Base-by-base conservation (phyloP, 2,113 vertebrate species). In the Urocitellus parryii region DNA sequence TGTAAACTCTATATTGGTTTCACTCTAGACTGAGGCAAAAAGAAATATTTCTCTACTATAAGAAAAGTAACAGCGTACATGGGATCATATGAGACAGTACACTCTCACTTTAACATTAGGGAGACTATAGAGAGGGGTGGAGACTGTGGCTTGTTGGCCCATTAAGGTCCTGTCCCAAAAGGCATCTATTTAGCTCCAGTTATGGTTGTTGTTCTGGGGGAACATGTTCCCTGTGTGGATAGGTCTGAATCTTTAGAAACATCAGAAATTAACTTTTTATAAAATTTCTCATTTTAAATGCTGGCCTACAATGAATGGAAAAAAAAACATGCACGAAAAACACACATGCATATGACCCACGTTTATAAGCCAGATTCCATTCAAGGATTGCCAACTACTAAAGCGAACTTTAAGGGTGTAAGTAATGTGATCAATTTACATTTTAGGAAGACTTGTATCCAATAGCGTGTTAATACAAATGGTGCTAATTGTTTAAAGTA, bases 231-330 rank as follows among this genome's bases (percentile, higher is more conserved):
- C 16, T 29, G 39, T 25, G 25, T 61, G 37, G n/a, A 34, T 17
- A 83, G 37, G 8, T 45, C 16, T 53, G 24, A 84, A 65, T 51
- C 81, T 67, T 7, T 7, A 74, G 68, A 89, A 87, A 67, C 34
- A 12, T 58, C 34, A 82, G 37, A 74, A 86, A 95, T 83, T 79
- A 12, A 56, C 63, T 95, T 85, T 77, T 58, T 29, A 37, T 78
- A 56, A 85, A 93, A 58, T 78, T 65, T 90, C 72, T 96, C 11
- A 5, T 91, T 93, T 93, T 83, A 85, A 42, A 45, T 86, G n/a
- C 70, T 88, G 53, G 32, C 27, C 32, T 34, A 20, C 37, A 63
- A 39, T 16, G 79, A 63, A 48, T 11, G 37, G 72, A 73, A 84
- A 83, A 83, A 90, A 83, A 83, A 88, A 93, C 4, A 48, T 16